Evolutionary conservation across 1,140 invertebrate species (phyloP).

Genomic region (Neodiprion pinetum): DNA sequence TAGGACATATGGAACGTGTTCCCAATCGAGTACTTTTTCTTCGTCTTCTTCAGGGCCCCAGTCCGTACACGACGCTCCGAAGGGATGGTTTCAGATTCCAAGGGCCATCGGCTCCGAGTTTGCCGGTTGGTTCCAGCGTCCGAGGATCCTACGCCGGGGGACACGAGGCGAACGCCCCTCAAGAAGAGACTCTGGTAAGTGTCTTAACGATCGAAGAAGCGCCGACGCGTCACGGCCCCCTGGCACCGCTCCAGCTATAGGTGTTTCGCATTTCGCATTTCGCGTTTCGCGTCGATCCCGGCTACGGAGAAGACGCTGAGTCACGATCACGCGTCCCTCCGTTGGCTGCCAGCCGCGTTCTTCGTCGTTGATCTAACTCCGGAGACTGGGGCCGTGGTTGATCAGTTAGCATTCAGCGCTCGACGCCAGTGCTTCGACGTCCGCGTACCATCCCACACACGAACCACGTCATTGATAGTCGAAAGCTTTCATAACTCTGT

Average conservation of each 20-base stretch:
- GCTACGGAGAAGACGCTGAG: slow-evolving; percentile 42
- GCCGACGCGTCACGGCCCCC: background rate
- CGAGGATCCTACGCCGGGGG: background rate
- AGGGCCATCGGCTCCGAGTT: slow-evolving; percentile 32
- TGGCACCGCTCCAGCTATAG: slow-evolving; percentile 29
- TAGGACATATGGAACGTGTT: background rate
- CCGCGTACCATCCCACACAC: background rate
- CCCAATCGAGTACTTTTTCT: background rate
- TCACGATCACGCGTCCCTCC: slow-evolving; percentile 38
- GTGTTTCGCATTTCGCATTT: slow-evolving; percentile 4
- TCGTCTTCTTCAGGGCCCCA: slow-evolving; percentile 26
- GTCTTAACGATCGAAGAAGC: background rate
- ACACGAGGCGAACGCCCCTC: slow-evolving; percentile 9
- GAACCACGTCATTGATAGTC: background rate
- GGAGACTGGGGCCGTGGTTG: background rate
- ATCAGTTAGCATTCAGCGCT: background rate
- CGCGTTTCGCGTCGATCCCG: slow-evolving; percentile 11
- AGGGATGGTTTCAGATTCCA: slow-evolving; percentile 37
- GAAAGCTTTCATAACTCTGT: background rate
- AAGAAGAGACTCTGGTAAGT: slow-evolving; percentile 39
- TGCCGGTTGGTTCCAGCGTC: slow-evolving; percentile 27
- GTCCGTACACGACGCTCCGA: slow-evolving; percentile 29
- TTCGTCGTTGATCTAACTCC: background rate
- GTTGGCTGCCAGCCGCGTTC: slow-evolving; percentile 10
- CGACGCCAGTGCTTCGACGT: slow-evolving; percentile 21